Conservation (phyloP, 2,888 invertebrate genomes). For the Bombyx huttoni region DNA sequence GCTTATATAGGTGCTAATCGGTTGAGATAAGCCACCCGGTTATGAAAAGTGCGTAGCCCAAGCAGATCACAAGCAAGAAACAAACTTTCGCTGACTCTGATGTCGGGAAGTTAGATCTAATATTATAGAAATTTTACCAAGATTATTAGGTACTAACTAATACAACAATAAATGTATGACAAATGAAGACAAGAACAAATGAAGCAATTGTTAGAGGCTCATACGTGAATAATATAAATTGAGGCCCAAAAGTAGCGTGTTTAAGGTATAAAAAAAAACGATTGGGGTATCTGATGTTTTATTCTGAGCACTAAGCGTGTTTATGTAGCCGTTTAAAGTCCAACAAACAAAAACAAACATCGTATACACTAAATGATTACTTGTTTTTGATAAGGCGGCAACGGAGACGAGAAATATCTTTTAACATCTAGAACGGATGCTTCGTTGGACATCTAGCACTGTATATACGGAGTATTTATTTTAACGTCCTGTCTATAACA, state of each 20-base stretch:
- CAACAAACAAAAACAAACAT: slow-evolving; percentile 3
- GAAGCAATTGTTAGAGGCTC: no score
- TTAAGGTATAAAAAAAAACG: slow-evolving; percentile 3
- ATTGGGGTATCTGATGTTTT: no score
- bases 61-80: no score
- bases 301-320: no score
- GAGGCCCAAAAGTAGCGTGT: slow-evolving; percentile 6
- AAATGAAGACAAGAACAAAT: no score
- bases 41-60: no score
- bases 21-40: no score
- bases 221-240: no score
- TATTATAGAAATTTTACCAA: slow-evolving; percentile 21
- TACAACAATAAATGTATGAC: no score
- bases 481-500: slow-evolving; percentile 56
- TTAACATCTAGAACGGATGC: slow-evolving; percentile 41
- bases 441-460: slow-evolving; percentile 57
- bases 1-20: no score
- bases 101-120: slow-evolving; percentile 39
- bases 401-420: slow-evolving; percentile 34
- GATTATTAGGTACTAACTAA: no score
- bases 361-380: slow-evolving; percentile 24
- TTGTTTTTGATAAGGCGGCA: slow-evolving; percentile 32
- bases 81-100: slow-evolving; percentile 40
- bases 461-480: slow-evolving; percentile 53
- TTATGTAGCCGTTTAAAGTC: background rate